Percentiles rank a stretch among this genome's conserved stretches.
These are phyloP conservation scores for Druon quercuslanigerum DNA, from an alignment of 1,140 invertebrate species.

Conservation along the genomic window DNA sequence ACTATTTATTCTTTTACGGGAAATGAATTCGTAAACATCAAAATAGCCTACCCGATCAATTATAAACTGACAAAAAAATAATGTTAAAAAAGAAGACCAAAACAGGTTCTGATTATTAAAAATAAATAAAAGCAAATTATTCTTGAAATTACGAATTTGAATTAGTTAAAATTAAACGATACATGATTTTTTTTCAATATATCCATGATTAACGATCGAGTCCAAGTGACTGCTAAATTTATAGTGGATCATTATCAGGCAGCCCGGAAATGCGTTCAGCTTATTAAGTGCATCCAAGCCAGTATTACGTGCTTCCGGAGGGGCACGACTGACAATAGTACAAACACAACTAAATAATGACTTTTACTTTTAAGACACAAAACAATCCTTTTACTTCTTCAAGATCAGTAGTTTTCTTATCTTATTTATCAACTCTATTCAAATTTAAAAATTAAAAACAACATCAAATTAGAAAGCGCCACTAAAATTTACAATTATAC, in stretches of 20 bases:
- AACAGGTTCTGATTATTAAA: not conserved
- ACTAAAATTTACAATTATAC: not conserved
- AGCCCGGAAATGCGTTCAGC: constrained; percentile 37
- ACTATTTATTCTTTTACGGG: too few species aligned
- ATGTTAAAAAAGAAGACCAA: not conserved
- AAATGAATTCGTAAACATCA: too few species aligned
- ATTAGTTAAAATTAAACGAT: constrained; percentile 22
- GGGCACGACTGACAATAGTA: constrained; percentile 17
- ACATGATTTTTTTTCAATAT: constrained; percentile 5
- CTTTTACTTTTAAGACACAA: not conserved
- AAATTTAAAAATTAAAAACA: not conserved
- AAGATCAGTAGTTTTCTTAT: too few species aligned
- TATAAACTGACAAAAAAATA: too few species aligned
- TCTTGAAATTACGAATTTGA: not conserved
- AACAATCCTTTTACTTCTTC: not conserved
- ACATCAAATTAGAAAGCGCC: not conserved
- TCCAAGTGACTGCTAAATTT: constrained; percentile 19
- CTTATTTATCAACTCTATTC: too few species aligned
- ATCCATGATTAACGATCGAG: constrained; percentile 11
- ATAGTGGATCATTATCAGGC: constrained; percentile 27
- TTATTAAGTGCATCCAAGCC: constrained; percentile 37
- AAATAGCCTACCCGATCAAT: too few species aligned
- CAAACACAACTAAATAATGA: constrained; percentile 15
- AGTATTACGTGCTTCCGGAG: constrained; percentile 38
- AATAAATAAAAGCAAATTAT: not conserved